Evolutionary conservation across 35 echinoderm and acorn worm genomes (phyloP).

Genomic region (Apostichopus californicus): DNA sequence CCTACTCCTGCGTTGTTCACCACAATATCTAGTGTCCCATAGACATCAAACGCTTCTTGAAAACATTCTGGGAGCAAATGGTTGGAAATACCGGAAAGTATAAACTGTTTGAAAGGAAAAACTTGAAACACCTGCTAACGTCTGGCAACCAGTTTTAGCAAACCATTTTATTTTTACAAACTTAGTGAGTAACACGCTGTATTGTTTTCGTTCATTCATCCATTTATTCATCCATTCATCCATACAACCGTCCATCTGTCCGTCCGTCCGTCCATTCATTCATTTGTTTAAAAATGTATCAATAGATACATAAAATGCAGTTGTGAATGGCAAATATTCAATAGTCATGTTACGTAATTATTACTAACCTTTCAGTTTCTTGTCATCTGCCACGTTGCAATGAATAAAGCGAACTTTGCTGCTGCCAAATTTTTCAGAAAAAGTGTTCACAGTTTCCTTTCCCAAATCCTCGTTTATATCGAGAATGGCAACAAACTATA

Average conservation of each 20-base stretch:
- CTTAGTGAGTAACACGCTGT: too few species aligned
- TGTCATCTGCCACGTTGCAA: conserved; percentile 4
- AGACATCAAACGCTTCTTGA: background rate
- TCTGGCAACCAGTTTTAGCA: too few species aligned
- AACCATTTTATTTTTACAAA: too few species aligned
- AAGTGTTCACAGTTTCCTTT: background rate
- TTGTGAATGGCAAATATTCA: background rate
- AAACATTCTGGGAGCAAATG: background rate
- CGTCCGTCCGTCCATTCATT: too few species aligned
- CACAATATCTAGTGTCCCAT: background rate
- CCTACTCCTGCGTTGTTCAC: background rate
- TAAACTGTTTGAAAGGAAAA: too few species aligned
- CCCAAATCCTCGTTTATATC: background rate
- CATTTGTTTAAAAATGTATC: too few species aligned
- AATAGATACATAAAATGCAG: too few species aligned
- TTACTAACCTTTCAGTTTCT: conserved; percentile 9
- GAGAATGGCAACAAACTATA: too few species aligned
- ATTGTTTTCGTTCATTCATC: too few species aligned
- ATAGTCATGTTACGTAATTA: background rate
- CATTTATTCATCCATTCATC: too few species aligned
- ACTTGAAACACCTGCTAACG: too few species aligned
- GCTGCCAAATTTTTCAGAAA: background rate
- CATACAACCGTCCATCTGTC: too few species aligned
- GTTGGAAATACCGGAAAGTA: background rate
- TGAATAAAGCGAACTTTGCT: conserved; percentile 1